phyloP scores from a whole-genome alignment of 2,797 vertebrate genomes.

The Anguilla obscura region DNA sequence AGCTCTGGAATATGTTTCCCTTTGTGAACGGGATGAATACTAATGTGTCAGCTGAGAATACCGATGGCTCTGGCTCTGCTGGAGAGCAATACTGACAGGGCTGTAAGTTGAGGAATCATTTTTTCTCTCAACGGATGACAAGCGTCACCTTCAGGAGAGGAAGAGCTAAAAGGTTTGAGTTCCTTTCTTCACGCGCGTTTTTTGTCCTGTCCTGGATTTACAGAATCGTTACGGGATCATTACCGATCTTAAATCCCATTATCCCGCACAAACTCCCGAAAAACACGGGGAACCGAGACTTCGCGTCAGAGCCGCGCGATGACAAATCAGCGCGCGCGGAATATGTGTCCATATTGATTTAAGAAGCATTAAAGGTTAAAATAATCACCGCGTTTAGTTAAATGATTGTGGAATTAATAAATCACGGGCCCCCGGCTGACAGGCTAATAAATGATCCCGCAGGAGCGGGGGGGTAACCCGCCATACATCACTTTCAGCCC shows the following conservation, averaged over 20 bases:
- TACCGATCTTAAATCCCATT: neutral
- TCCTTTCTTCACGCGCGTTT: neutral
- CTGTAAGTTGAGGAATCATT: neutral
- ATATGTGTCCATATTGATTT: conserved; percentile 28
- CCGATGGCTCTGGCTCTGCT: neutral
- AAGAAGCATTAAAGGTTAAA: conserved; percentile 29
- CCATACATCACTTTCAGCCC: conserved; percentile 19
- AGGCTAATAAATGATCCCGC: conserved; percentile 15
- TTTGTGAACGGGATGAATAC: neutral
- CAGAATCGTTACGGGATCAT: neutral
- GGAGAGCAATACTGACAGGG: neutral
- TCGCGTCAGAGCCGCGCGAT: neutral
- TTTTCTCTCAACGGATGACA: neutral
- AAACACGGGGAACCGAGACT: neutral
- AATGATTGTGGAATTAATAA: conserved; percentile 28
- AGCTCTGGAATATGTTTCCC: neutral
- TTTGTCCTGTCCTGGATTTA: neutral
- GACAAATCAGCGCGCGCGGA: neutral
- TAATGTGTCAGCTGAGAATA: neutral
- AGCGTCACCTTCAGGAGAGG: neutral
- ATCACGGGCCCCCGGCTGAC: neutral
- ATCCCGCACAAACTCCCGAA: neutral
- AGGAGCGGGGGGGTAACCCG: neutral
- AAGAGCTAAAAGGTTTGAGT: neutral
- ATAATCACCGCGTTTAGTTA: conserved; percentile 26